phyloP scores from a whole-genome alignment of 2,797 vertebrate genomes.

The Zalophus californianus region DNA sequence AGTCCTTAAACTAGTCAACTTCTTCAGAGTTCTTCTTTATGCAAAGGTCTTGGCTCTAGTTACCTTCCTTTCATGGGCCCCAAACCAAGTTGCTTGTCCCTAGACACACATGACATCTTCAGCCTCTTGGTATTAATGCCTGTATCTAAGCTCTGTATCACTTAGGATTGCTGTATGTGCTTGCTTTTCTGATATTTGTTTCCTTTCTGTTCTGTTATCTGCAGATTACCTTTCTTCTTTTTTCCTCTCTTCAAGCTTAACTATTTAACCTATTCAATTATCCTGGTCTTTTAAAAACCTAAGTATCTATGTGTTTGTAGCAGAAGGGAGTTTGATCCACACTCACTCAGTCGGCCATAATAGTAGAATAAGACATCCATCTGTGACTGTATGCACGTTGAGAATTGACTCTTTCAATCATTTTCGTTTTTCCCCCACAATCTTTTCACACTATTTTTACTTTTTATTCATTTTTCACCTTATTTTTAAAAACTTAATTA shows the following conservation, averaged over 20 bases:
- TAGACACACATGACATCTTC: background rate
- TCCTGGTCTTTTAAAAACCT: background rate
- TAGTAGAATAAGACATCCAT: background rate
- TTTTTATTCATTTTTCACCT: background rate
- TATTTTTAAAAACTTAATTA: background rate
- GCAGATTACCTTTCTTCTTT: background rate
- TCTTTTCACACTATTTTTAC: background rate
- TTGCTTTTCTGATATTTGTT: background rate
- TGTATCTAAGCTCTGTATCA: background rate
- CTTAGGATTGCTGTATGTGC: background rate
- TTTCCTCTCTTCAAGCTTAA: background rate
- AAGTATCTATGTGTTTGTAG: background rate
- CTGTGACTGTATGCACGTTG: background rate
- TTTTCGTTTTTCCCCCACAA: fast-evolving
- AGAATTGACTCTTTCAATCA: background rate
- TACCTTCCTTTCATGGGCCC: background rate
- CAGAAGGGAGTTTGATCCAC: background rate
- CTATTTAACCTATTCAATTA: background rate
- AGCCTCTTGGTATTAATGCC: background rate
- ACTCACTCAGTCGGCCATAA: background rate
- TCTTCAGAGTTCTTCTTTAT: background rate
- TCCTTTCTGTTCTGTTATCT: background rate
- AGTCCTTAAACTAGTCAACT: background rate
- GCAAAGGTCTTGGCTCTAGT: background rate
- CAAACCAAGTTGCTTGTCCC: background rate